Evolutionary conservation across 2,113 vertebrate species (phyloP).

Genomic region (Sinocyclocheilus grahami): DNA sequence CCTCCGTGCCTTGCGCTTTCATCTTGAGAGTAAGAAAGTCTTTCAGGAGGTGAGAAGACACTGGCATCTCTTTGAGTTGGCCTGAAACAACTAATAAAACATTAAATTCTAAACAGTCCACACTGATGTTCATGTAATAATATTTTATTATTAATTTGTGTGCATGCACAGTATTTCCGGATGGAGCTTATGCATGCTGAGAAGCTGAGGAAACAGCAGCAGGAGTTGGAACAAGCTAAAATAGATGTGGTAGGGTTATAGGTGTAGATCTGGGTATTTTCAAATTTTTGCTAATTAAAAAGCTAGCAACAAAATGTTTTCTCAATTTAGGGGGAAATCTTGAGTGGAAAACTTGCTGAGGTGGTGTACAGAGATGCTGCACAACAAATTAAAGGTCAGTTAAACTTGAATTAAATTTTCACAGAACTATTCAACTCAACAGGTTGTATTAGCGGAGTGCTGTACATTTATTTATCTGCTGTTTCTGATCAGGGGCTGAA

Average conservation of each 20-base stretch:
- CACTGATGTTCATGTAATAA: background rate
- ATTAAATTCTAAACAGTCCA: background rate
- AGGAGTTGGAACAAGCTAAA: conserved; percentile 83
- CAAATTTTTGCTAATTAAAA: background rate
- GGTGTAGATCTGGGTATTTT: background rate
- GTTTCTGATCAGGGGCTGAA: conserved; percentile 78
- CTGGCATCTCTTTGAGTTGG: background rate
- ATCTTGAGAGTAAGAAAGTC: conserved; percentile 88
- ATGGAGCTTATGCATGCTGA: conserved; percentile 96
- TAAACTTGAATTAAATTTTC: background rate
- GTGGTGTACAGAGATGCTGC: conserved; percentile 86
- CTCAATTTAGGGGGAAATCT: conserved; percentile 80
- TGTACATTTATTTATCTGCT: background rate
- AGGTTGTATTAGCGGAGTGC: background rate
- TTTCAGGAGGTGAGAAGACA: conserved; percentile 86
- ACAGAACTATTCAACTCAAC: background rate
- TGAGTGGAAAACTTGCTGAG: conserved; percentile 85
- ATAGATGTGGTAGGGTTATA: conserved; percentile 84
- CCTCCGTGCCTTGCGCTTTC: conserved; percentile 93
- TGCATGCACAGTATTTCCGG: conserved; percentile 85
- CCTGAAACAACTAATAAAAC: background rate
- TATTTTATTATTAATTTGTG: background rate
- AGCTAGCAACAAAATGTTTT: background rate
- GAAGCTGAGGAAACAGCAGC: conserved; percentile 88
- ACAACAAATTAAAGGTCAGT: conserved; percentile 85